Base-by-base conservation (phyloP, 2,113 vertebrate genomes). In the Meriones unguiculatus region DNA sequence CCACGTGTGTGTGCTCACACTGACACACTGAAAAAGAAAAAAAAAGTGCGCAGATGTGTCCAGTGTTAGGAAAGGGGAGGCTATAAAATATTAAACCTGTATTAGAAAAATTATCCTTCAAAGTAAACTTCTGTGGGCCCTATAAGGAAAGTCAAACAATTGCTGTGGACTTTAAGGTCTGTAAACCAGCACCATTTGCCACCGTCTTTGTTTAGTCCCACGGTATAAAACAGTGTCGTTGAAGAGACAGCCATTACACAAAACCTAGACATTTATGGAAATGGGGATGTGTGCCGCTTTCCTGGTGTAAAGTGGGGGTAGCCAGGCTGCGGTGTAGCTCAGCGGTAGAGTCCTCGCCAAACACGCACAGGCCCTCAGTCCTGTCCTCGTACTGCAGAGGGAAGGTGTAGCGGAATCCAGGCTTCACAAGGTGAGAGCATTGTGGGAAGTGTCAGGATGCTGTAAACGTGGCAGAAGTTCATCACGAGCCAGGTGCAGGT, bases 121-220 rank as follows among this genome's bases (percentile, higher is more conserved):
- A 87, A 96, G 86, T 50, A 92, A 90, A 89, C 59, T 93, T 94
- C 10, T 8, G 28, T 4, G 46, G 41, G 41, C 57, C 78, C 30
- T 85, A n/a, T 87, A 94, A 94, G 86, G 77, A 82, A 97, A 77
- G 87, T 22, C 35, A 92, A 0, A 77, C 67, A 77, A 35, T 80
- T 96, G 81, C 70, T 65, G 73, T 86, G 41, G 46, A 15, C 54
- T 73, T 96, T 35, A 70, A 46, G 67, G 35, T 57, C 20, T n/a
- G 92, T 94, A 88, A 85, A 81, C 64, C 76, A 90, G 12, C 67
- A 91, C 1, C 22, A 54, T 9, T 35, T 81, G 52, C 80, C 90
- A 54, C 84, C 52, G 28, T 72, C 30, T 76, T 80, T 41, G 62
- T 96, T 93, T 72, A 54, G 5, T 95, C 35, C 90, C 77, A 69